Conservation (phyloP, 2,888 invertebrate species). For the Oscheius myriophilus region DNA sequence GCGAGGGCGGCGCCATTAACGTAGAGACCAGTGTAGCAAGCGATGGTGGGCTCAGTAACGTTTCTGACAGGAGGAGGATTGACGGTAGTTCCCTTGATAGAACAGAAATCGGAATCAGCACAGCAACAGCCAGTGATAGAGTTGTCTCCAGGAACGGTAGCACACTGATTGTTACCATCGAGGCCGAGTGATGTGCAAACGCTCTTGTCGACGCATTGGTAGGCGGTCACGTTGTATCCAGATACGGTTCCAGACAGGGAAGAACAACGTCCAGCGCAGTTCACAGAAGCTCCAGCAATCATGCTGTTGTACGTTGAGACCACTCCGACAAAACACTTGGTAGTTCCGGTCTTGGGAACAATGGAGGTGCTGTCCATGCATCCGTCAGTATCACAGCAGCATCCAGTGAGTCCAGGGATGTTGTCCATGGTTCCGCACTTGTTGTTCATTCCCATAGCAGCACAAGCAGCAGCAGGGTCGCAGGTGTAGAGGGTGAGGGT, state of each 20-base stretch:
- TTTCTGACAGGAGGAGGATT: conserved; percentile 29
- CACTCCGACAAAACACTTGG: conserved; percentile 51
- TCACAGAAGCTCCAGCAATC: conserved; percentile 1
- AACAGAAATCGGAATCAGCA: conserved; percentile 46
- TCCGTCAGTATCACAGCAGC: conserved; percentile 50
- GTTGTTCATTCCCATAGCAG: conserved; percentile 29
- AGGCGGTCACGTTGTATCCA: conserved; percentile 21
- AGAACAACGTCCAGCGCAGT: conserved; percentile 27
- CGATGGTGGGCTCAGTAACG: conserved; percentile 26
- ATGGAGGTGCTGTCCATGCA: conserved; percentile 43
- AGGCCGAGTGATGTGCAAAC: conserved; percentile 40
- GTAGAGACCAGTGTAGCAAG: conserved; percentile 25
- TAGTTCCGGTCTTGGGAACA: conserved; percentile 43
- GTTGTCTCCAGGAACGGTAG: conserved; percentile 30
- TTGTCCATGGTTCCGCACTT: conserved; percentile 32
- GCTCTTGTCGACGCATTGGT: conserved; percentile 26
- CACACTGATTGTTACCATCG: conserved; percentile 41
- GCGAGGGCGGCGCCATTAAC: conserved; percentile 16
- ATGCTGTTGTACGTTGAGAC: conserved; percentile 23
- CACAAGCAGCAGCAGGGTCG: conserved; percentile 44
- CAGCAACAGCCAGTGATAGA: conserved; percentile 48
- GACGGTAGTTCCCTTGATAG: conserved; percentile 10
- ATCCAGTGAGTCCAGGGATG: conserved; percentile 45
- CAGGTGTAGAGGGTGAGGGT: conserved; percentile 44
- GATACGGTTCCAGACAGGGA: conserved; percentile 15